Evolutionary conservation across 37 sponge, comb jelly and placozoan species (phyloP), one percentile per base, ranked within the genome.

Genomic region (Oopsacas minuta): DNA sequence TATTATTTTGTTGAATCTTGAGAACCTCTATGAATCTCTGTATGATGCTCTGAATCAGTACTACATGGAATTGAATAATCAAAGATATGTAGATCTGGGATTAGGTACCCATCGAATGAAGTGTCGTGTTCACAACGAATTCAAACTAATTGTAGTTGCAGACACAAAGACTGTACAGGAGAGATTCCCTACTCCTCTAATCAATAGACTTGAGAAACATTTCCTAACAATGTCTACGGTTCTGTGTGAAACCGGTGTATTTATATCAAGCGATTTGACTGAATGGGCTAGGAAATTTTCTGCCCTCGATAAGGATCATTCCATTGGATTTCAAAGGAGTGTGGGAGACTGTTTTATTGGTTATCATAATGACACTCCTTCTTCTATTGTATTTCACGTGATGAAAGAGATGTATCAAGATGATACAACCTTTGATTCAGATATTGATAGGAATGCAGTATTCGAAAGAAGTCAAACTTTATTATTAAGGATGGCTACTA

Each of bases 121-220:
- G 25, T 89, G 89, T 81, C 69, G 49, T 35, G 89, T 89, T 22
- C 86, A 89, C 36, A 23, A 83, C 35, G 39, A 89, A 36, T 89
- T 89, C 84, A 86, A 85, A 61, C 75, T 94, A 35, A 94, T 92
- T 37, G 83, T 94, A 39, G 90, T 94, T 38, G 92, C 92, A 84
- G 92, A 92, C 42, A 92, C 86, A 75, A 84, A 86, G 32, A 92
- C 89, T 35, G 92, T 95, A 7, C 88, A 93, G 81, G 89, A 87
- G 15, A 88, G 91, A 85, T 96, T 96, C 52, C 96, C 96, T 1
- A 96, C 89, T 35, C 96, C 96, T 22, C 90, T 96, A 8, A 93
- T 96, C 53, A 96, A 96, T 75, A 89, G 96, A 17, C 87, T 96
- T 52, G 96, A 96, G 83, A 96, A 96, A 42, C 96, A 96, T 38